Base-by-base conservation (phyloP, 1,140 invertebrate genomes). In the Eueides isabella region DNA sequence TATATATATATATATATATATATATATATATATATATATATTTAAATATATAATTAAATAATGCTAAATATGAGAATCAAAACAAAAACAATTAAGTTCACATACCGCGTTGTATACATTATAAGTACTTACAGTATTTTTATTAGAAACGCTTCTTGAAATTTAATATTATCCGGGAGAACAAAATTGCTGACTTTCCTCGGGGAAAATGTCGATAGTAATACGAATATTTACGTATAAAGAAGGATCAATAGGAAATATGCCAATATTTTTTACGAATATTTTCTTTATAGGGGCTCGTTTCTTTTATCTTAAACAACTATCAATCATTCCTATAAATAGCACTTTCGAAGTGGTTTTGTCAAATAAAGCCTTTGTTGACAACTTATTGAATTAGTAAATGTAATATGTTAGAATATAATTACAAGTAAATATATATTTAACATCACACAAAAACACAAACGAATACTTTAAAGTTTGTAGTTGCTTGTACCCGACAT, bases 91-190 rank as follows among this genome's bases (percentile, higher is more conserved):
- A 55, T 55, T 55, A 55, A 55, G 23, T 55, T 23, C 23, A 55
- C 11, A 55, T 11, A 11, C 48, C 23, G 19, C n/a, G 9, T 2
- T 48, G 41, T 48, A 48, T 48, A 48, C 41, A 16, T 48, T 48
- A 48, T 48, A 19, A 16, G 7, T 44, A 19, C n/a, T 19, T 12
- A 23, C 44, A 9, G 48, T 38, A 5, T 16, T 61, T 38, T 63
- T 71, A 63, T 71, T 71, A 26, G n/a, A 71, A 71, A 64, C 35
- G 14, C 61, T 71, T 62, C 44, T 41, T 63, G 68, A 63, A 64
- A 71, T 71, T 63, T 71, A 26, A 71, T 71, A 71, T 63, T 31
- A 28, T 28, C 2, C 48, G 9, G 11, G 55, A 63, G 16, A 23
- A 71, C 23, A 38, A 71, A 48, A 48, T 48, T 48, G 69, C 30